Conservation (phyloP, 2,797 vertebrate species). For the Pygocentrus nattereri region DNA sequence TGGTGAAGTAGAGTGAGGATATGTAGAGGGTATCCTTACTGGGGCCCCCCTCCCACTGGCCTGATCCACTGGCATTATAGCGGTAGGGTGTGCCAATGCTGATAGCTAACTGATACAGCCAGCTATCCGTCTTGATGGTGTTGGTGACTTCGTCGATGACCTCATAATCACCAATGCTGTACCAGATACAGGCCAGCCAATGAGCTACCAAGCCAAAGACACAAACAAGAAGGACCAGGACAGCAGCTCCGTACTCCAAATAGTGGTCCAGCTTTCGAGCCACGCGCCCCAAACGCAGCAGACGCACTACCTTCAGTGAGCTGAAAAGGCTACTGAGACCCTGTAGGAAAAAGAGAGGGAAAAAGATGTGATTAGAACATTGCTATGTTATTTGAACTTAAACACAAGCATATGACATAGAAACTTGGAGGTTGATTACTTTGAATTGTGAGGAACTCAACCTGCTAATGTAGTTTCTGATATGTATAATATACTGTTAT, state of each 20-base stretch:
- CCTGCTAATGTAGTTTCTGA: neutral
- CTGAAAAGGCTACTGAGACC: slow-evolving; percentile 93
- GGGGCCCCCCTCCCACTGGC: slow-evolving; percentile 86
- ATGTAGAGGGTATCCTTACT: slow-evolving; percentile 89
- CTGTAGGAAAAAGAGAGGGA: slow-evolving; percentile 63
- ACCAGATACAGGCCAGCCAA: slow-evolving; percentile 93
- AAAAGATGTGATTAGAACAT: neutral
- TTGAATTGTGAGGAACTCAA: neutral
- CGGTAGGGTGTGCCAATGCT: slow-evolving; percentile 88
- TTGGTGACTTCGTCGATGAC: slow-evolving; percentile 89
- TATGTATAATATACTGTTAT: neutral
- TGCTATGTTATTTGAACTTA: too few relatives aligned
- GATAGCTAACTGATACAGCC: slow-evolving; percentile 88
- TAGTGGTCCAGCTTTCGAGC: slow-evolving; percentile 91
- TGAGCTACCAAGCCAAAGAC: slow-evolving; percentile 90
- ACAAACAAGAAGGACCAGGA: slow-evolving; percentile 88
- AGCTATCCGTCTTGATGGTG: slow-evolving; percentile 88
- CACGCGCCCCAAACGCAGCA: slow-evolving; percentile 86
- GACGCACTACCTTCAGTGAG: slow-evolving; percentile 88
- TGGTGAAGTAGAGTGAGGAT: slow-evolving; percentile 91
- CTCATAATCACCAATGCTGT: slow-evolving; percentile 89
- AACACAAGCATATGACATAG: neutral
- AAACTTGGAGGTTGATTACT: neutral
- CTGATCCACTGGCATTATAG: slow-evolving; percentile 86
- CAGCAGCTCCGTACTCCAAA: slow-evolving; percentile 87